Base-by-base conservation (phyloP, 1,140 invertebrate species). In the Eufriesea mexicana region DNA sequence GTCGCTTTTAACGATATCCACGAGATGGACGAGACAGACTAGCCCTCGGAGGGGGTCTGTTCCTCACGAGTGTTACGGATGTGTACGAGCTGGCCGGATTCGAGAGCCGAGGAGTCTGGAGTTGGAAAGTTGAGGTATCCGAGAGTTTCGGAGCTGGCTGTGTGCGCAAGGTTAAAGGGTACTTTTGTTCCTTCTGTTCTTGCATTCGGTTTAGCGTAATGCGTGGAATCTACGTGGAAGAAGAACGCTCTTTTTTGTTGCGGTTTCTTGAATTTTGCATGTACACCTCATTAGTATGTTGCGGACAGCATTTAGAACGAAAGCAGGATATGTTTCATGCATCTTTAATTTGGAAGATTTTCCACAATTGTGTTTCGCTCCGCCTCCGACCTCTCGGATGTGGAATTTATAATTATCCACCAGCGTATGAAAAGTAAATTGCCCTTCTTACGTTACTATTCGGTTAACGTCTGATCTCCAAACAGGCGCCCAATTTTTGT, bases 241-340 rank as follows among this genome's bases (percentile, higher is more conserved):
- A 68, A 47, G 66, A 66, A 42, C 18, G 28, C 16, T 55, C 25
- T 66, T 66, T 47, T 49, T 49, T 23, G 4, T 42, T 20, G 70
- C 18, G 70, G 70, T 72, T 54, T 55, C 70, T 28, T 55, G 70
- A 72, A 55, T 72, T 72, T 72, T 72, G 20, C 51, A 55, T 55
- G 49, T 18, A 71, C 68, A 51, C n/a, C 70, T 72, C 70, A 55
- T 72, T 72, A 72, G 70, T 72, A 72, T 72, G 70, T 55, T 72
- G 25, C 51, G 42, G 49, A 28, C 18, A 72, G 70, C 51, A 72
- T 55, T 54, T 55, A 55, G 70, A 72, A 55, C 28, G 54, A 72
- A 72, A 72, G 70, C 70, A 42, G 25, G 51, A 51, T 72, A 72
- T 54, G 70, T 72, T 72, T 35, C 49, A 16, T 23, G 70, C 70